Evolutionary conservation across 2,888 invertebrate genomes (phyloP), one percentile per base, ranked within the genome.

Genomic region (Leptopterna dolabrata): DNA sequence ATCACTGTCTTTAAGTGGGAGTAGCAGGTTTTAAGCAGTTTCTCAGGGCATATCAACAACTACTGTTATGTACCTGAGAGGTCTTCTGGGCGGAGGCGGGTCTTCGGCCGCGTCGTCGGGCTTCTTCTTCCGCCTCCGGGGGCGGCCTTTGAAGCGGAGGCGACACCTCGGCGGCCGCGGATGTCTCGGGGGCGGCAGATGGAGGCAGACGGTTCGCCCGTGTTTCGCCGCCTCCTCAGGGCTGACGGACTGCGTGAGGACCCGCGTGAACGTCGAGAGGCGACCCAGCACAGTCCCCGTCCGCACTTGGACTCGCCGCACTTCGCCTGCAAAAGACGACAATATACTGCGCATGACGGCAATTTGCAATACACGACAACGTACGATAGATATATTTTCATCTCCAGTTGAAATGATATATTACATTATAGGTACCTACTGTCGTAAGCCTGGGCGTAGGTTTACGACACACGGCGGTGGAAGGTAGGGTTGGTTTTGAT

Each of bases 181-280:
- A 27, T 63, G 88, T 41, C 88, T 87, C 24, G 73, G 87, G 84
- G 51, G 86, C 36, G 71, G 80, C 47, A 87, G 86, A 30, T 71
- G 88, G 76, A 45, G 84, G 87, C 88, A 55, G 55, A 76, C 78
- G 86, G 86, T 73, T 83, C 73, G 63, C 47, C 84, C n/a, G 70
- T 83, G 19, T 76, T 16, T 76, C 43, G 51, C 82, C 63, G 30
- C 43, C 63, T 87, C 81, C 81, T 88, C 30, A 51, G 81, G 94
- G 16, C 24, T 29, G 14, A 85, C 85, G 86, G 93, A 92, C 90
- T 94, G 93, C 88, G 95, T 94, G 88, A 95, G 93, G 78, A 96
- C 95, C 89, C 95, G 94, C 88, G 96, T 95, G 92, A 96, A 96
- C 30, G 94, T 94, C 87, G 96, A 95, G 89, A 96, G 93, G 91